Conservation (phyloP, 2,113 vertebrate genomes). For the Python bivittatus region DNA sequence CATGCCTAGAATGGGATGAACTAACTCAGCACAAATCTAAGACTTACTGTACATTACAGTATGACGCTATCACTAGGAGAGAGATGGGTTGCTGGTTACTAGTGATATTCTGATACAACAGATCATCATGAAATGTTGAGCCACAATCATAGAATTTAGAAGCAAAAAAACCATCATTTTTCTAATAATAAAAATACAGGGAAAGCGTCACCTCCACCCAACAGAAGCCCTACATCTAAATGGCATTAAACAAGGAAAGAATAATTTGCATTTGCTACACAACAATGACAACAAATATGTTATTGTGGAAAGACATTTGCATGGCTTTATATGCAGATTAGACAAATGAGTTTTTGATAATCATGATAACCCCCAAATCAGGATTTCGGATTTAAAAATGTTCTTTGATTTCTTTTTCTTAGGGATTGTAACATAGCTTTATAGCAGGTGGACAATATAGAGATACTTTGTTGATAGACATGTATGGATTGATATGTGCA, state of each 20-base stretch:
- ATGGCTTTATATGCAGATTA: background rate
- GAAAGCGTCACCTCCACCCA: background rate
- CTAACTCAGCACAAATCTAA: background rate
- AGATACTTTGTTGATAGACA: background rate
- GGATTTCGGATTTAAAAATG: background rate
- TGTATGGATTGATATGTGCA: constrained; percentile 27
- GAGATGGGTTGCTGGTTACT: background rate
- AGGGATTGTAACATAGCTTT: constrained; percentile 3
- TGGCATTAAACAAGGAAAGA: background rate
- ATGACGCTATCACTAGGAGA: background rate
- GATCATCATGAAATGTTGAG: background rate
- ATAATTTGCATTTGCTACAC: background rate
- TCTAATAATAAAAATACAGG: background rate
- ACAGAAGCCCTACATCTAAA: background rate
- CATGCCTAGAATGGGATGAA: background rate
- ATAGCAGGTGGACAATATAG: constrained; percentile 9
- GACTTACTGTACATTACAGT: background rate
- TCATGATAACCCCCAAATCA: background rate
- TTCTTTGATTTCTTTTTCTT: constrained; percentile 13
- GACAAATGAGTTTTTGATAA: background rate
- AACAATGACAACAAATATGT: background rate
- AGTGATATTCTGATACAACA: background rate
- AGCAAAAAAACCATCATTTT: background rate
- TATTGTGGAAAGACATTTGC: background rate
- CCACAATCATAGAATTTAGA: background rate